Evolutionary conservation across 2,113 vertebrate genomes (phyloP).

Genomic region (Mesembrinibis cayennensis): DNA sequence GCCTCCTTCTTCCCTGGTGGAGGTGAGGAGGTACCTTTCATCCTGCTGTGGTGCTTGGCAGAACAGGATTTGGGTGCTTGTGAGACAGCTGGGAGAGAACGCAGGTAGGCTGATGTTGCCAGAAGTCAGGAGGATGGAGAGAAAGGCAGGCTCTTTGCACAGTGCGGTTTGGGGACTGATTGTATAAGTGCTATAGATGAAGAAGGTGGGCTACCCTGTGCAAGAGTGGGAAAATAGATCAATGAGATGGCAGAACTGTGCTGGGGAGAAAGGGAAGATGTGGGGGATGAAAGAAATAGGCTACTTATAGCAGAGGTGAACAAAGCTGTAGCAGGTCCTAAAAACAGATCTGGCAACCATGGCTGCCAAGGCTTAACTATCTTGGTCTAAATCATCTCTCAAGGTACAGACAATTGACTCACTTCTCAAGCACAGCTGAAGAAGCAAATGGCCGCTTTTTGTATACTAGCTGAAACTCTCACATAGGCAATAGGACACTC

Average conservation of each 20-base stretch:
- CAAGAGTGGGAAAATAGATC: not conserved
- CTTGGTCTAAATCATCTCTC: not conserved
- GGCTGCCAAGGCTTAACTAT: not conserved
- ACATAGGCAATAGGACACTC: not conserved
- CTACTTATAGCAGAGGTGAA: not conserved
- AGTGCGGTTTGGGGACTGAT: fast-evolving
- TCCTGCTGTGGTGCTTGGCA: not conserved
- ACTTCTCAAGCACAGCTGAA: not conserved
- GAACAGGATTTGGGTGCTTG: not conserved
- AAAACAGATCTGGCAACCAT: not conserved
- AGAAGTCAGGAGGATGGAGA: not conserved
- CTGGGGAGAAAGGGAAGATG: not conserved
- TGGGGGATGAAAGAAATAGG: not conserved
- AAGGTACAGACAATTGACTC: not conserved
- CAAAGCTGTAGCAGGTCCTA: not conserved
- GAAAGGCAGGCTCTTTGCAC: not conserved
- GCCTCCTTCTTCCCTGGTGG: not conserved
- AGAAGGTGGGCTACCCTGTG: not conserved
- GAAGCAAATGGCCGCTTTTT: not conserved
- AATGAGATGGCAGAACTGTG: not conserved
- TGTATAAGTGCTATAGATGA: not conserved
- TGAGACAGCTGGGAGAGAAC: not conserved
- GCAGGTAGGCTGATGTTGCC: not conserved
- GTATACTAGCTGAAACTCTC: not conserved
- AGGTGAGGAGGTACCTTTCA: not conserved